Conservation (phyloP, 2,888 invertebrate species). For the Ichneumoninae sp. region DNA sequence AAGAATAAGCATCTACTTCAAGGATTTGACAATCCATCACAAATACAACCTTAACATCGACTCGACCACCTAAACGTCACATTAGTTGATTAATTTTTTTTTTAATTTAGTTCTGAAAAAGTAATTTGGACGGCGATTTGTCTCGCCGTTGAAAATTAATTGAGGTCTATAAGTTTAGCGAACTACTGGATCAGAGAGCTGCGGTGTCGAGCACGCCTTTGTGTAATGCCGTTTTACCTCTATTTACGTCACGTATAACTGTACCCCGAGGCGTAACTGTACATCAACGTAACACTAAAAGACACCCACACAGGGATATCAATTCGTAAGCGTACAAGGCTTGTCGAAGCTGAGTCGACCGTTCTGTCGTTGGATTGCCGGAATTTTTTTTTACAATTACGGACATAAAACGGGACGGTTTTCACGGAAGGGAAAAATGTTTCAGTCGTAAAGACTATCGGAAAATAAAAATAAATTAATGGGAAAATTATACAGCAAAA, state of each 20-base stretch:
- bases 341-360: background rate
- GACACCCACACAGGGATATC: slow-evolving; percentile 50
- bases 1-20: too few relatives aligned
- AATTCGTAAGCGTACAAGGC: slow-evolving; percentile 23
- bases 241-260: slow-evolving; percentile 69
- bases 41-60: too few relatives aligned
- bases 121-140: background rate
- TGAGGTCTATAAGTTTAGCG: background rate
- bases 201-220: background rate
- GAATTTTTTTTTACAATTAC: background rate
- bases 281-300: slow-evolving; percentile 63
- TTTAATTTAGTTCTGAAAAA: background rate
- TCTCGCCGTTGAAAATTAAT: slow-evolving; percentile 15
- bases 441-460: background rate
- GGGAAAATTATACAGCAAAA: background rate
- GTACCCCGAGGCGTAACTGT: slow-evolving; percentile 68
- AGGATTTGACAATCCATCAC: too few relatives aligned
- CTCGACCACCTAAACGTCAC: background rate
- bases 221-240: slow-evolving; percentile 57
- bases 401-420: background rate
- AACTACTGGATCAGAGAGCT: background rate
- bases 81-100: background rate
- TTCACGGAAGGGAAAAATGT: background rate
- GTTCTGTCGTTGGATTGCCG: background rate
- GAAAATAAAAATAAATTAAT: background rate